These are phyloP conservation scores for Trogon surrucura DNA, from an alignment of 2,113 vertebrate species.

Conservation along the genomic window DNA sequence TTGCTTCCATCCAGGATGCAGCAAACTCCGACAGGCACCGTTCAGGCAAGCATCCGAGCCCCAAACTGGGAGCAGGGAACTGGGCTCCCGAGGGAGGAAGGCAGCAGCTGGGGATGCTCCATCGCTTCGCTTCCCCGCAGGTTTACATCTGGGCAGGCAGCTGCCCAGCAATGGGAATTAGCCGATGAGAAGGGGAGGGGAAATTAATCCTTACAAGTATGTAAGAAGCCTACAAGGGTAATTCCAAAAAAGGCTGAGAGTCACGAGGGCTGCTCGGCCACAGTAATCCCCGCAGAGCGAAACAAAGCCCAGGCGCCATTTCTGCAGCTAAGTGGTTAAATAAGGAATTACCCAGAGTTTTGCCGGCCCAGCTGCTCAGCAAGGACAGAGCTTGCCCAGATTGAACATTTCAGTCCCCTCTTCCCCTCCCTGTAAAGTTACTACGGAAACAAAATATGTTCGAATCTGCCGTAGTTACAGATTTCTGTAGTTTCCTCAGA, in stretches of 20 bases:
- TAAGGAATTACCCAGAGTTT: neutral
- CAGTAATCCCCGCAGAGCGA: neutral
- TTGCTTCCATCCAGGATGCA: neutral
- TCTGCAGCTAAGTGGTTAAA: constrained; percentile 18
- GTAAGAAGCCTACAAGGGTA: neutral
- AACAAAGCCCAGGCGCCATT: neutral
- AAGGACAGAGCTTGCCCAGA: neutral
- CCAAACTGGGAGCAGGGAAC: neutral
- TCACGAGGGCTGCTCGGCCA: neutral
- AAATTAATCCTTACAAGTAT: constrained; percentile 20
- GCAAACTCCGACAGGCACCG: neutral
- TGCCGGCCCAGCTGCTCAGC: neutral
- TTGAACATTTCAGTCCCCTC: neutral
- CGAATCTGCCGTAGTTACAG: neutral
- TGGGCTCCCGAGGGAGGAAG: fast-evolving
- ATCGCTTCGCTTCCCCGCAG: neutral
- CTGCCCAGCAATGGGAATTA: neutral
- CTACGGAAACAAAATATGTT: neutral
- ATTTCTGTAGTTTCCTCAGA: neutral
- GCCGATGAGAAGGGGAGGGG: neutral
- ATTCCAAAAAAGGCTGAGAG: constrained; percentile 14
- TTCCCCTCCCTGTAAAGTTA: neutral
- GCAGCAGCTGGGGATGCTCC: neutral
- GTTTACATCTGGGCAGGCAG: neutral
- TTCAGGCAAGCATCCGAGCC: fast-evolving